phyloP scores from a whole-genome alignment of 2,888 invertebrate species.

The Brachynemurus nebulosus region DNA sequence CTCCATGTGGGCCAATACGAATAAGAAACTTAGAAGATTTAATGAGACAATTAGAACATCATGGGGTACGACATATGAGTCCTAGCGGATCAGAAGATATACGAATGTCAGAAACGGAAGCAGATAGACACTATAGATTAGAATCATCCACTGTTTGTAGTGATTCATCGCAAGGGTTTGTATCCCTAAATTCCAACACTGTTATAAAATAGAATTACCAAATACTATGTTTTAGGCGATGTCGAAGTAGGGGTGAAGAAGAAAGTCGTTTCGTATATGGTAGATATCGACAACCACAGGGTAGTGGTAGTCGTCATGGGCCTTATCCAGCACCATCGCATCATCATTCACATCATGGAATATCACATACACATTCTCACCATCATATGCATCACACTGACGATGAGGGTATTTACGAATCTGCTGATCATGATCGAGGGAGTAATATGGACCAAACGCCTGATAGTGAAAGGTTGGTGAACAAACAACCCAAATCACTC shows the following conservation, averaged over 20 bases:
- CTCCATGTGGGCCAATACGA: constrained; percentile 69
- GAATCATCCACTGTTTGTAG: constrained; percentile 58
- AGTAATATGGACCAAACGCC: constrained; percentile 52
- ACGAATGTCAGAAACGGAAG: constrained; percentile 77
- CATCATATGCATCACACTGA: constrained; percentile 52
- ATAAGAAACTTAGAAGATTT: constrained; percentile 86
- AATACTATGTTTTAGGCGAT: constrained; percentile 36
- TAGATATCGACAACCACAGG: constrained; percentile 44
- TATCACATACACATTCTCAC: constrained; percentile 35
- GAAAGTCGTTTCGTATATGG: constrained; percentile 59
- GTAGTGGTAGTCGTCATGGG: constrained; percentile 37
- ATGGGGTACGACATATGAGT: constrained; percentile 75
- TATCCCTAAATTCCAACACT: too few relatives aligned
- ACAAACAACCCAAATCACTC: constrained; percentile 9
- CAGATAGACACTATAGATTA: constrained; percentile 74
- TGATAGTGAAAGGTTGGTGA: constrained; percentile 73
- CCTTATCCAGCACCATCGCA: constrained; percentile 30
- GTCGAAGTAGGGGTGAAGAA: constrained; percentile 39
- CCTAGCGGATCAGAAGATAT: constrained; percentile 86
- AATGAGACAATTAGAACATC: constrained; percentile 76
- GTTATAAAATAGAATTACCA: too few relatives aligned
- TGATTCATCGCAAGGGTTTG: constrained; percentile 58
- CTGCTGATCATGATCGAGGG: constrained; percentile 59
- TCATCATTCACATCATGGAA: constrained; percentile 25
- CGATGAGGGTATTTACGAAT: constrained; percentile 80